Base-by-base conservation (phyloP, 2,888 invertebrate species). In the Pseudeuparius sepicola region DNA sequence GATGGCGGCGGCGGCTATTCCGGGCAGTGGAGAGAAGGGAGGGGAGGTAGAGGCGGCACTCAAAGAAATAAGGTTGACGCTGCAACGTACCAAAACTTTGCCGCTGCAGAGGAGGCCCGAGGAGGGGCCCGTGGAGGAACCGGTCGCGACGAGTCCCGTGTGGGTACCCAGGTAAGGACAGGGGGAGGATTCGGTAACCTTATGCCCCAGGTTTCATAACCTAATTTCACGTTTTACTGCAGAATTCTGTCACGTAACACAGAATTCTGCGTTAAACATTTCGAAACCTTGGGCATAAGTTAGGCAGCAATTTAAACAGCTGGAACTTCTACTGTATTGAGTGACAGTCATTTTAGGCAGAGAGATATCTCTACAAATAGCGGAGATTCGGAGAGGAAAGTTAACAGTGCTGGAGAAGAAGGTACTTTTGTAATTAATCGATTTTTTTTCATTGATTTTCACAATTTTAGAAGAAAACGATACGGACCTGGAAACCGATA, bases 401-500 rank as follows among this genome's bases (percentile, higher is more conserved):
- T 70, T 9, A 66, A 72, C 24, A 80, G 79, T 49, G 79, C 74
- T 2, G 43, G 45, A 13, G 79, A 79, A 45, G 75, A 75, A 57
- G 63, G 61, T 63, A n/a, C n/a, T n/a, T n/a, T n/a, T n/a, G n/a
- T n/a, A n/a, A n/a, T n/a, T n/a, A n/a, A n/a, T n/a, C n/a, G n/a
- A n/a, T n/a, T n/a, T n/a, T 35, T 18, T 14, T 12, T 11, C 14
- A 23, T 33, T 15, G 14, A 2, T 9, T 16, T 4, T 29, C 12
- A 7, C 9, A 32, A 11, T 36, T 14, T 57, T 65, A 73, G 86
- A 83, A 58, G 90, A 90, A 64, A 89, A 92, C 14, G 96, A 96
- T 56, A 97, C 96, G 1, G 96, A 97, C 61, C 75, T 94, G 49
- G 96, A 96, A 66, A 96, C 96, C n/a, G 96, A 96, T 63, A 72